Base-by-base conservation (phyloP, 2,888 invertebrate genomes). In the Lepidochrysops patricia region DNA sequence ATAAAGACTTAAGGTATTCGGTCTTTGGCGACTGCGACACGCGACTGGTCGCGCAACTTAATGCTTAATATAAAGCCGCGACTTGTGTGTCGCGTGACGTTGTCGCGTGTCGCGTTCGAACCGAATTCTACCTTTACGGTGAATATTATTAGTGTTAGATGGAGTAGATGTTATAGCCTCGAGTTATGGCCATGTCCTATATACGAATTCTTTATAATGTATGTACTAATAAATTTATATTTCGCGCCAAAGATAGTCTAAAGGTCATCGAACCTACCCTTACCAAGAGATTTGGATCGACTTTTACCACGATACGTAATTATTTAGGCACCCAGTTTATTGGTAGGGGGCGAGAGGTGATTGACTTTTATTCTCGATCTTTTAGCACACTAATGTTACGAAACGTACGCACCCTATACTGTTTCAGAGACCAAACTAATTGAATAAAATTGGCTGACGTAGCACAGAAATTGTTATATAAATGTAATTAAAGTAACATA, bases 391-490 rank as follows among this genome's bases (percentile, higher is more conserved):
- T 57, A 35, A 49, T 23, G 32, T 25, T 43, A 58, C 43, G 52
- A 37, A 48, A 52, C 57, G 34, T 57, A 59, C 59, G 60, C 27
- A 60, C 43, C 13, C 29, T 61, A 35, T 35, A 35, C 15, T 48
- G 60, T 57, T 25, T 63, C 62, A 58, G 63, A 65, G 64, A 66
- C 66, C 66, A 66, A 66, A 64, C 62, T 63, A 65, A 60, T 62
- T 64, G 58, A 60, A 48, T 61, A 57, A 61, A 61, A 61, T 70
- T 80, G 84, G 85, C 84, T 80, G 75, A 74, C 71, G 72, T 73
- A 88, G 87, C 88, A 87, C 87, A 80, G 73, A 76, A 77, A 73
- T 80, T 82, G 80, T 84, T 84, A 80, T 79, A 72, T 79, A 77
- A 77, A 73, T 70, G 78, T 84, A 82, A 81, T 82, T 80, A 79